Percentiles rank a stretch among this genome's conserved stretches.
phyloP scores from a whole-genome alignment of 1,140 invertebrate species.

The Luehdorfia chinensis region DNA sequence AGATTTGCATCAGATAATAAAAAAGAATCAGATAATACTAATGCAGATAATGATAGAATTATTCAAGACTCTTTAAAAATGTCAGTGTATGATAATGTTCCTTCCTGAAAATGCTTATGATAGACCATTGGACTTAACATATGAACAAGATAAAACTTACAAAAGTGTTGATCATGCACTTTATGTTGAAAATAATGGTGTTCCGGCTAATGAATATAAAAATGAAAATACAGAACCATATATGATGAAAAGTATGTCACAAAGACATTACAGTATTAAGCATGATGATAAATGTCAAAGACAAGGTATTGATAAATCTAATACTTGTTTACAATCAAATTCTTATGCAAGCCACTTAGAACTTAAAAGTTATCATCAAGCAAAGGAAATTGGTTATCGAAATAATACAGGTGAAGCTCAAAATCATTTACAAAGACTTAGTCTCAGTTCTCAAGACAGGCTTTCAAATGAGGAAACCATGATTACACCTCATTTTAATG shows the following conservation, averaged over 20 bases:
- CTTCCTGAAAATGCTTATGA: slow-evolving; percentile 70
- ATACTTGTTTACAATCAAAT: slow-evolving; percentile 39
- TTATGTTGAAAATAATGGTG: slow-evolving; percentile 63
- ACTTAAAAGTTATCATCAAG: slow-evolving; percentile 43
- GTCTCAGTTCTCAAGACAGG: slow-evolving; percentile 57
- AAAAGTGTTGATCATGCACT: slow-evolving; percentile 73
- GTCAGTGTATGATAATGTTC: slow-evolving; percentile 64
- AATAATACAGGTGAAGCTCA: slow-evolving; percentile 48
- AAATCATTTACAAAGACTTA: slow-evolving; percentile 57
- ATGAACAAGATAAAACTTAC: slow-evolving; percentile 70
- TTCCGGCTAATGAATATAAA: slow-evolving; percentile 37
- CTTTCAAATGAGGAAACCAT: slow-evolving; percentile 51
- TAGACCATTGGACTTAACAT: slow-evolving; percentile 62
- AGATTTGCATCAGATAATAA: slow-evolving; percentile 74
- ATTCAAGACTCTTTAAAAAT: slow-evolving; percentile 53
- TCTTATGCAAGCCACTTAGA: slow-evolving; percentile 25
- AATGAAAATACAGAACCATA: slow-evolving; percentile 42
- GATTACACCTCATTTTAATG: slow-evolving; percentile 52
- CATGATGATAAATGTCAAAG: slow-evolving; percentile 57
- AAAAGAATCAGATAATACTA: slow-evolving; percentile 34
- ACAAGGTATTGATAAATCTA: slow-evolving; percentile 44
- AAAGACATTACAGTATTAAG: slow-evolving; percentile 47
- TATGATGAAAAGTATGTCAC: slow-evolving; percentile 38
- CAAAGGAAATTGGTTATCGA: slow-evolving; percentile 46
- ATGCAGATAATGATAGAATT: slow-evolving; percentile 37